These are phyloP conservation scores for Acanthurus lineatus DNA, from an alignment of 2,797 vertebrate genomes.

Conservation along the genomic window DNA sequence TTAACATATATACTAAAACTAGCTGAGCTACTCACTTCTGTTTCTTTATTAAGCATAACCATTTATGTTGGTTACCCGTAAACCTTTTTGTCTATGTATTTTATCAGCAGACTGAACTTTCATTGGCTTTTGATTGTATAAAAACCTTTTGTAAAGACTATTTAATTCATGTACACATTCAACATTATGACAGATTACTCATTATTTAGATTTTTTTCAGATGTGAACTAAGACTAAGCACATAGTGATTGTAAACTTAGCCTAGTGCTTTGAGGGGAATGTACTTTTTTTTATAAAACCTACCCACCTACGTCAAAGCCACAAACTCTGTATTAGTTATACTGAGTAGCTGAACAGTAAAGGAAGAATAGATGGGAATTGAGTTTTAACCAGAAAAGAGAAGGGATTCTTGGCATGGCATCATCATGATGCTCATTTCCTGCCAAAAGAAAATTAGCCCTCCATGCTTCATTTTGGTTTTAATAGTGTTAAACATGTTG, in stretches of 20 bases:
- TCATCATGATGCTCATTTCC: slow-evolving; percentile 10
- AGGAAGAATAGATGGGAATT: slow-evolving; percentile 30
- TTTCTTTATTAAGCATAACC: too few relatives aligned
- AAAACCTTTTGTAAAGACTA: too few relatives aligned
- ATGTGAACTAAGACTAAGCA: too few relatives aligned
- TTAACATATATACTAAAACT: too few relatives aligned
- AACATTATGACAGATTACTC: too few relatives aligned
- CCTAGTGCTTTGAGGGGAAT: neutral
- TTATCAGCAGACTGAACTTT: too few relatives aligned
- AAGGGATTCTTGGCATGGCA: slow-evolving; percentile 9
- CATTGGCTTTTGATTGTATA: too few relatives aligned
- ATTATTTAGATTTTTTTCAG: too few relatives aligned
- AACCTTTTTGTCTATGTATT: too few relatives aligned
- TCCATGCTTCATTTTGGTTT: neutral
- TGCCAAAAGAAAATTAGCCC: neutral
- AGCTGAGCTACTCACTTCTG: too few relatives aligned
- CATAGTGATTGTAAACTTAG: neutral
- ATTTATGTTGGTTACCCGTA: too few relatives aligned
- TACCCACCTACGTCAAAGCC: neutral
- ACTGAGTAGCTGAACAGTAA: neutral
- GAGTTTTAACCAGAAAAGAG: slow-evolving; percentile 25
- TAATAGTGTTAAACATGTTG: neutral
- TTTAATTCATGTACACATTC: too few relatives aligned
- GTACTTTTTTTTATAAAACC: neutral
- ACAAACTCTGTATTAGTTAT: neutral